Conservation (phyloP, 2,888 invertebrate genomes). For the Philonicus albiceps region DNA sequence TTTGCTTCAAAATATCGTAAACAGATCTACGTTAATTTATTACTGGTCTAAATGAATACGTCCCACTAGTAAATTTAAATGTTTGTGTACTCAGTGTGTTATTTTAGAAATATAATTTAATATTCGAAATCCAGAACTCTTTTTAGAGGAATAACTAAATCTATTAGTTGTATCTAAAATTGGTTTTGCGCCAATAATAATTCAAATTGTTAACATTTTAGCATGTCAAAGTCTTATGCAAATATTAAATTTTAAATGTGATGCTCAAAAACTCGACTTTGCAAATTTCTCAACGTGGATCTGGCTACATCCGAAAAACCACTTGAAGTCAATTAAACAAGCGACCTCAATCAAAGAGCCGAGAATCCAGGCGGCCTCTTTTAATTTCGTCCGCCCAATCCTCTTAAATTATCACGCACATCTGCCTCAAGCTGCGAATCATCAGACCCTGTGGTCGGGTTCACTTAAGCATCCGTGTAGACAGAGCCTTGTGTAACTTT, state of each 20-base stretch:
- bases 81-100: too few relatives aligned
- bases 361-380: slow-evolving; percentile 8
- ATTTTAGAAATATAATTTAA: too few relatives aligned
- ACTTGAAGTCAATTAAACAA: slow-evolving; percentile 46
- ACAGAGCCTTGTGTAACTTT: background rate
- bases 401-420: slow-evolving; percentile 18
- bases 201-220: background rate
- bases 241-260: background rate
- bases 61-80: too few relatives aligned
- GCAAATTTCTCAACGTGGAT: slow-evolving; percentile 9
- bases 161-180: too few relatives aligned
- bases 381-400: slow-evolving; percentile 17
- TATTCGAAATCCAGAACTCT: too few relatives aligned
- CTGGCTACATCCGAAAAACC: slow-evolving; percentile 31
- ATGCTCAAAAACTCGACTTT: background rate
- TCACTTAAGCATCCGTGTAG: background rate
- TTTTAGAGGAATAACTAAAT: too few relatives aligned
- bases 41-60: too few relatives aligned
- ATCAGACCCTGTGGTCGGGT: background rate
- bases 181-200: too few relatives aligned
- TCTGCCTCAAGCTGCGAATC: background rate
- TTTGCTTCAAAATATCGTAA: too few relatives aligned
- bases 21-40: too few relatives aligned
- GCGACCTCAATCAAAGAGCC: slow-evolving; percentile 44
- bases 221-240: background rate